A percentile compares a stretch with the other conserved stretches of the same genome.
These are phyloP conservation scores for Cydia splendana DNA, from an alignment of 1,140 invertebrate species.

Conservation along the genomic window DNA sequence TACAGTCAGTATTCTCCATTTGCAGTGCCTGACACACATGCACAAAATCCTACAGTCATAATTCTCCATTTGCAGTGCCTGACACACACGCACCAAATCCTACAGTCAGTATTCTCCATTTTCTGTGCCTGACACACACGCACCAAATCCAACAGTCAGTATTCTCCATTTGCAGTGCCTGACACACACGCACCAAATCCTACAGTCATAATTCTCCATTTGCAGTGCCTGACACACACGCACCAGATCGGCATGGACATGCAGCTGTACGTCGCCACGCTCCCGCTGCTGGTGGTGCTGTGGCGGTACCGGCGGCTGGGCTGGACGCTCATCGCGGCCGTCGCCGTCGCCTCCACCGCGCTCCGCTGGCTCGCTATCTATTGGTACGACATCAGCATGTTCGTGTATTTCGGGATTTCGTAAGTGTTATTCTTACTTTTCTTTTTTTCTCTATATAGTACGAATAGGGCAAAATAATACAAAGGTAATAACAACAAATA, in stretches of 20 bases:
- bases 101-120: too few relatives aligned
- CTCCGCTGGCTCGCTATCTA: conserved; percentile 85
- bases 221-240: conserved; percentile 84
- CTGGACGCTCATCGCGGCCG: conserved; percentile 68
- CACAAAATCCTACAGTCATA: neutral
- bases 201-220: conserved; percentile 44
- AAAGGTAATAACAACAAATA: too few relatives aligned
- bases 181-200: too few relatives aligned
- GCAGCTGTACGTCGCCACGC: conserved; percentile 86
- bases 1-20: too few relatives aligned
- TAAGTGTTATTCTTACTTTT: conserved; percentile 46
- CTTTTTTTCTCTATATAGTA: too few relatives aligned
- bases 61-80: conserved; percentile 80
- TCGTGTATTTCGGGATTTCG: conserved; percentile 83
- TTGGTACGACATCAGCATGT: conserved; percentile 83
- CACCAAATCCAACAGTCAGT: too few relatives aligned
- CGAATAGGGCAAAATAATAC: too few relatives aligned
- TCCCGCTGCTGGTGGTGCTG: conserved; percentile 84
- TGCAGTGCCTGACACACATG: too few relatives aligned
- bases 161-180: too few relatives aligned
- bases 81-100: conserved; percentile 85
- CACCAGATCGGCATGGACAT: conserved; percentile 90
- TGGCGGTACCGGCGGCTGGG: conserved; percentile 84
- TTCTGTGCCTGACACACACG: too few relatives aligned
- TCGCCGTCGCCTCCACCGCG: conserved; percentile 82